Conservation (phyloP, 1,140 invertebrate genomes). For the Macrosteles quadrilineatus region DNA sequence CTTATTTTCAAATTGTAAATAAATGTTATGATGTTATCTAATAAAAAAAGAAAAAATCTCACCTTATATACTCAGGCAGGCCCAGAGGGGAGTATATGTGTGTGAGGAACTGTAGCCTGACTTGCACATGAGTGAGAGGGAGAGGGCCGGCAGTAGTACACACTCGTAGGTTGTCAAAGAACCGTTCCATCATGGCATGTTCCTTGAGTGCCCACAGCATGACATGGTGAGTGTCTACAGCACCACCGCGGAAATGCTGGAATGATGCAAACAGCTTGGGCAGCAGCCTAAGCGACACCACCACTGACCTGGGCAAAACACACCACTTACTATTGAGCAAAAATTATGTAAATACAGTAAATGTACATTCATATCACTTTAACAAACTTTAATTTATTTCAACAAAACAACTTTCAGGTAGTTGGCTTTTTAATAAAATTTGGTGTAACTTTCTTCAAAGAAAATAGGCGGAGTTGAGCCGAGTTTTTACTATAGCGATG, state of each 20-base stretch:
- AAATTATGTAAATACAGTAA: too few species aligned
- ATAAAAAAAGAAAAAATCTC: too few species aligned
- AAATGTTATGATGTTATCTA: too few species aligned
- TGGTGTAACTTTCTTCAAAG: too few species aligned
- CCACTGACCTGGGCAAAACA: slow-evolving; percentile 68
- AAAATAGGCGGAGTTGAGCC: too few species aligned
- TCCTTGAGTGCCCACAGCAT: slow-evolving; percentile 89
- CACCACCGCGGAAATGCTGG: slow-evolving; percentile 73
- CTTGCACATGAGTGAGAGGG: slow-evolving; percentile 79
- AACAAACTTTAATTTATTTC: too few species aligned
- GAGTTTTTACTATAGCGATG: too few species aligned
- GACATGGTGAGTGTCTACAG: slow-evolving; percentile 74
- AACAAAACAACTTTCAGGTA: too few species aligned
- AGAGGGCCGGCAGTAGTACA: slow-evolving; percentile 48
- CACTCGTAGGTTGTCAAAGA: slow-evolving; percentile 75
- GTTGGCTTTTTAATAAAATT: too few species aligned
- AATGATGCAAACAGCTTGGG: slow-evolving; percentile 91
- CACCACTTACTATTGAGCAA: too few species aligned
- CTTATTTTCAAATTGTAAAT: too few species aligned
- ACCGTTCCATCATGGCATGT: slow-evolving; percentile 88
- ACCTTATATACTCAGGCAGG: slow-evolving; percentile 85
- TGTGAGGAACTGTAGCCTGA: slow-evolving; percentile 86
- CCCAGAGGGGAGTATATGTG: slow-evolving; percentile 89
- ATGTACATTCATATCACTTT: too few species aligned
- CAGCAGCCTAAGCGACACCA: slow-evolving; percentile 82